Evolutionary conservation across 35 echinoderm and acorn worm genomes (phyloP), one percentile per base, ranked within the genome.

Genomic region (Anneissia japonica): DNA sequence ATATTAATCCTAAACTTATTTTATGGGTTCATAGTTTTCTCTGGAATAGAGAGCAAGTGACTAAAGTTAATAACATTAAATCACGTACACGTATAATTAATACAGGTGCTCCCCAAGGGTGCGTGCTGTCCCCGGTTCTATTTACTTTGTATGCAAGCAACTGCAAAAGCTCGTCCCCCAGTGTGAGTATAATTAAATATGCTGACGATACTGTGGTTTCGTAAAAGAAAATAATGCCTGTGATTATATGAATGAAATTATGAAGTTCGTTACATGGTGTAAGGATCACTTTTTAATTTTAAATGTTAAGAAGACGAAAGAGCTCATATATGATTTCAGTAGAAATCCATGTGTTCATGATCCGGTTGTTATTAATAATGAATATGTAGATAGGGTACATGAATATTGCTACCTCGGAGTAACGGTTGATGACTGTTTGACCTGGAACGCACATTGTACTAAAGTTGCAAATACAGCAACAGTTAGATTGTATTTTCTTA

Each of bases 321-420:
- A 89, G 46, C 74, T 89, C 12, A 72, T 89, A 30, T 73, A 74
- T 83, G 77, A 88, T 28, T 89, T 83, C 29, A 76, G 79, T 19
- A 82, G 82, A 4, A 14, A 75, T 17, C 72, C 26, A 82, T 34
- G 0, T 75, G 37, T 37, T 46, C 7, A 41, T 13, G 11, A 41
- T 35, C 43, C 12, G 0, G 30, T 88, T 35, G 46, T 0, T 46
- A 55, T 88, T 73, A 46, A 72, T 37, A 32, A 31, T 88, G 51
- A 38, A n/a, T 28, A 19, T 72, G 86, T 88, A 43, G 86, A 81
- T 31, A 28, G 77, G 31, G 77, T 88, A 33, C 0, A 39, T 43
- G 3, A 88, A 16, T 88, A 81, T 35, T n/a, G n/a, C n/a, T n/a
- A n/a, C n/a, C n/a, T n/a, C n/a, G n/a, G n/a, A n/a, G n/a, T n/a